These are phyloP conservation scores for Rhinella marina DNA, from an alignment of 2,797 vertebrate genomes.

Conservation along the genomic window DNA sequence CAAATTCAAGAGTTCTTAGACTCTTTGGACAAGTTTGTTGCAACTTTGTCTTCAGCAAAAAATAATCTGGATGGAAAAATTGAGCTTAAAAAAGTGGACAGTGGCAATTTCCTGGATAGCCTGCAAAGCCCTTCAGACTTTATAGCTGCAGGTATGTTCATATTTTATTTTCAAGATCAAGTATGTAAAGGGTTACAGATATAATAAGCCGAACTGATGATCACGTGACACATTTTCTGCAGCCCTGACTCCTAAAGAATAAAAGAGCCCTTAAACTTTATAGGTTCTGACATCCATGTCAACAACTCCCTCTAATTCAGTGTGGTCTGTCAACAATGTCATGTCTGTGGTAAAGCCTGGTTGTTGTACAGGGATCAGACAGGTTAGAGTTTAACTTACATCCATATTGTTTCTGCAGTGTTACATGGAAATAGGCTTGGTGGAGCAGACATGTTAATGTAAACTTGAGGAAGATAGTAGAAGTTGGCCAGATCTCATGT, in stretches of 20 bases:
- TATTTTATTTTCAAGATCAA: background rate
- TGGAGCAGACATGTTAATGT: too few species aligned
- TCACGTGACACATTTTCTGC: background rate
- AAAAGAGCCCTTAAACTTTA: background rate
- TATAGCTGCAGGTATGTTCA: slow-evolving; percentile 75
- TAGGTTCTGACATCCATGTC: too few species aligned
- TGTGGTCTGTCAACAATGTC: too few species aligned
- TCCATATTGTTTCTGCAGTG: too few species aligned
- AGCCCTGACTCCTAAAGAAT: background rate
- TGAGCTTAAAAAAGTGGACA: slow-evolving; percentile 70
- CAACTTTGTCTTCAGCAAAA: slow-evolving; percentile 74
- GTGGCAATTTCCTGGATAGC: slow-evolving; percentile 68
- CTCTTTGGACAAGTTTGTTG: slow-evolving; percentile 77
- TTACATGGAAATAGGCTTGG: too few species aligned
- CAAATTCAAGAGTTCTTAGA: slow-evolving; percentile 78
- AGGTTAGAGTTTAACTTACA: too few species aligned
- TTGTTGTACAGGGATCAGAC: too few species aligned
- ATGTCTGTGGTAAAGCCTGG: too few species aligned
- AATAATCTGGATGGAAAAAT: slow-evolving; percentile 77
- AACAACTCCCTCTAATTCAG: too few species aligned
- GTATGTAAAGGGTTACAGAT: background rate
- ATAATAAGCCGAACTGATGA: background rate
- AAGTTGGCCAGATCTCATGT: too few species aligned
- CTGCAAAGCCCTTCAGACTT: slow-evolving; percentile 78
- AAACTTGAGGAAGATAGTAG: too few species aligned